Base-by-base conservation (phyloP, 2,797 vertebrate genomes). In the Enteromius viviparus region DNA sequence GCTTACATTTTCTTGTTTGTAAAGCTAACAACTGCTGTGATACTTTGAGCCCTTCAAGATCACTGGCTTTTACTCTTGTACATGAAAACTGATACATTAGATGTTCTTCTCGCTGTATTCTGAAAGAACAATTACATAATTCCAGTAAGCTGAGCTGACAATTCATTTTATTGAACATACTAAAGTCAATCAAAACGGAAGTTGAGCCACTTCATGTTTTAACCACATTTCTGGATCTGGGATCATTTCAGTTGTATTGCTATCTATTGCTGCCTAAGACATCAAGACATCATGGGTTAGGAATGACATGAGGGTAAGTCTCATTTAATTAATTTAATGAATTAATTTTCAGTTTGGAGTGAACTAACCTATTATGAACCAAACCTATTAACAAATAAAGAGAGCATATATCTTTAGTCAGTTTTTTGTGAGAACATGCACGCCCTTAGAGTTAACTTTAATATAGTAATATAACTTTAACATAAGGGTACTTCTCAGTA, bases 1-100 rank as follows among this genome's bases (percentile, higher is more conserved):
- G 55, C 40, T 19, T 32, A 75, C 7, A 83, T 75, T 81, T 74
- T 37, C 34, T 10, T 74, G 34, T 19, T 83, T 75, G 34, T 17
- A 23, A 60, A 64, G 53, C 66, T 49, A 82, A 76, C 49, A 10
- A 66, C 40, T 19, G 17, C 8, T 5, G 26, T 58, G 47, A 72
- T 68, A 34, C 19, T 45, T 76, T 37, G 11, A 60, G 34, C 58
- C 26, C 19, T 72, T 4, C 4, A 11, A 78, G 42, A 62, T 42
- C 37, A 78, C 34, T 55, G n/a, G 12, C 49, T 42, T 42, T 29
- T 45, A 10, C 19, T 53, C 23, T 42, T 23, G 3, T 45, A 68
- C 26, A 66, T 19, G 15, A 47, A 60, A 69, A 32, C 7, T 53
- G 76, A 53, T n/a, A 21, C 49, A 62, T 26, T 11, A 34, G 19